Evolutionary conservation across 2,113 vertebrate genomes (phyloP).

Genomic region (Myrmophylax atrothorax): DNA sequence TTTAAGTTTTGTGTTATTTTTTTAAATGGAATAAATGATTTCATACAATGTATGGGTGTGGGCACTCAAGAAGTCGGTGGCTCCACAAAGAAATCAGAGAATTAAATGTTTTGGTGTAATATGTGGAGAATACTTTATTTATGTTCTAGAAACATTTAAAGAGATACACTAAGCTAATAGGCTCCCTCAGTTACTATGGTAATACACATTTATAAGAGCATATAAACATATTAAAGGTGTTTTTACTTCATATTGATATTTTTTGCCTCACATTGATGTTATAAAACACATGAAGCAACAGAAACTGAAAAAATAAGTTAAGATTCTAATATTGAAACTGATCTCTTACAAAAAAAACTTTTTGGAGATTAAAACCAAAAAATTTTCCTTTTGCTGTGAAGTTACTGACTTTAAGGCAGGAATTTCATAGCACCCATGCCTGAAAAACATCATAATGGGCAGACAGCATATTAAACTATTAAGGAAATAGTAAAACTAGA

Average conservation of each 20-base stretch:
- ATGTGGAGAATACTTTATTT: neutral
- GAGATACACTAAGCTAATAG: neutral
- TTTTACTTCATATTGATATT: neutral
- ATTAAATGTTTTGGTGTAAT: neutral
- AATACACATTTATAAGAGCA: conserved; percentile 6
- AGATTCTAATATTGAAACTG: neutral
- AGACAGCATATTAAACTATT: neutral
- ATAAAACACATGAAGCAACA: neutral
- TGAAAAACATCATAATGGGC: conserved; percentile 8
- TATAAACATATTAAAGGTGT: neutral
- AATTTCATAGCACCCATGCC: neutral
- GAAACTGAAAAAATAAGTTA: neutral
- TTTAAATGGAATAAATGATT: neutral
- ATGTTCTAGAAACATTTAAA: conserved; percentile 6
- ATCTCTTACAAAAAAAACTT: neutral
- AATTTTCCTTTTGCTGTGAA: neutral
- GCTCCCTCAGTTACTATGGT: neutral
- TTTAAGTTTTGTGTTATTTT: neutral
- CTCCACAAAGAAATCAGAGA: neutral
- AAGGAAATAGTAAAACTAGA: neutral
- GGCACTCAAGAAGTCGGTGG: neutral
- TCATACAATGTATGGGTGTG: neutral
- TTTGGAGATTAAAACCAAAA: neutral
- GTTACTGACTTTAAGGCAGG: conserved; percentile 15
- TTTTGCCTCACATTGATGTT: neutral